These are phyloP conservation scores for Ypsolopha sequella DNA, from an alignment of 2,888 invertebrate genomes.

Conservation along the genomic window DNA sequence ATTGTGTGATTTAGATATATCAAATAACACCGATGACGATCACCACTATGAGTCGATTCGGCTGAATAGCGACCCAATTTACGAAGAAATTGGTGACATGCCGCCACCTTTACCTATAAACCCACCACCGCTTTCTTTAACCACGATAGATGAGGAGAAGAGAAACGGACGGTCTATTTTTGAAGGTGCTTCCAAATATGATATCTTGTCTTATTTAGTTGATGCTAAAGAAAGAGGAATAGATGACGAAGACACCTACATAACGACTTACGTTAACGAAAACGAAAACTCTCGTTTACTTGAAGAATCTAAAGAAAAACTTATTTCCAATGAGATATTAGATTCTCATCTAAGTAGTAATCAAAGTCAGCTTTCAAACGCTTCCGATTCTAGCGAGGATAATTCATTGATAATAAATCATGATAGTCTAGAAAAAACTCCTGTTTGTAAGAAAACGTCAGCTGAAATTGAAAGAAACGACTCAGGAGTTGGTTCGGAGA, in stretches of 20 bases:
- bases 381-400: conserved; percentile 90
- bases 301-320: conserved; percentile 59
- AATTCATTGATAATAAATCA: conserved; percentile 77
- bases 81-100: conserved; percentile 81
- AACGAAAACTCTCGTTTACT: conserved; percentile 62
- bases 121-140: conserved; percentile 79
- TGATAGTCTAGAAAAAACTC: conserved; percentile 66
- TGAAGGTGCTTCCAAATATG: conserved; percentile 88
- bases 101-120: conserved; percentile 84
- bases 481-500: conserved; percentile 93
- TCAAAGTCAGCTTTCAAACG: conserved; percentile 81
- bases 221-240: conserved; percentile 86
- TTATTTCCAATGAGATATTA: conserved; percentile 23
- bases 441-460: conserved; percentile 69
- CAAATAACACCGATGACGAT: conserved; percentile 72
- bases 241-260: conserved; percentile 78
- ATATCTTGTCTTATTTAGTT: conserved; percentile 89
- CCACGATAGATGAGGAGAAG: conserved; percentile 78
- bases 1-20: conserved; percentile 75
- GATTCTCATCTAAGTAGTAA: conserved; percentile 73
- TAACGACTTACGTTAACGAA: conserved; percentile 70
- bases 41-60: conserved; percentile 82
- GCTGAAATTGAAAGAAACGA: conserved; percentile 92
- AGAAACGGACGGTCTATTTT: conserved; percentile 79
- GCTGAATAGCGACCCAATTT: conserved; percentile 78